These are phyloP conservation scores for Prietella phreatophila DNA, from an alignment of 2,113 vertebrate species.

Conservation along the genomic window DNA sequence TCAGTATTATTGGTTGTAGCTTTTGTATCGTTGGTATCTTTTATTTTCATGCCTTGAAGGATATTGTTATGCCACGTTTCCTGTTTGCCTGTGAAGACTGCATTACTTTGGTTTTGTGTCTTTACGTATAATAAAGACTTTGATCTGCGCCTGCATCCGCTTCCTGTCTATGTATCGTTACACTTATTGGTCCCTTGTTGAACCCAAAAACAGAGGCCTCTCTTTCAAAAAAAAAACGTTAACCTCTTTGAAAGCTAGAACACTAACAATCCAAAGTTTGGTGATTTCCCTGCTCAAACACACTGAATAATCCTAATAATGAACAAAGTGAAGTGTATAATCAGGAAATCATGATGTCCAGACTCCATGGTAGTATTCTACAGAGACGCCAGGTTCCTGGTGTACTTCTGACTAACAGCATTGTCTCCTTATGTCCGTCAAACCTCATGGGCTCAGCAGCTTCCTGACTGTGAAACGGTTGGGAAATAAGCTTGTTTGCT, in stretches of 20 bases:
- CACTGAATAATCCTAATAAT: neutral
- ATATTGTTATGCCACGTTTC: too few species aligned
- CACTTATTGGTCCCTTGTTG: too few species aligned
- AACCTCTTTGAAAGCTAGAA: neutral
- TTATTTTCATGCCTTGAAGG: too few species aligned
- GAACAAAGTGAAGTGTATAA: neutral
- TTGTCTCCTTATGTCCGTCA: constrained; percentile 20
- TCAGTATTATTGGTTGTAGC: too few species aligned
- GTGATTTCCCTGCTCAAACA: neutral
- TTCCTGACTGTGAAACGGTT: constrained; percentile 38
- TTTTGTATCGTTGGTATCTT: too few species aligned
- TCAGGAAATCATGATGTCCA: neutral
- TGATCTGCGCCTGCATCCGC: too few species aligned
- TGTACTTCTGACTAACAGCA: constrained; percentile 6
- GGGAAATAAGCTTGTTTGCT: constrained; percentile 29
- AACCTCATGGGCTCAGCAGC: neutral
- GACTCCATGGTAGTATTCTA: neutral
- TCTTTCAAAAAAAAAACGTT: neutral
- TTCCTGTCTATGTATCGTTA: too few species aligned
- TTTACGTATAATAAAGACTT: too few species aligned
- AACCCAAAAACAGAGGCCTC: neutral
- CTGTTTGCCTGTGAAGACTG: too few species aligned
- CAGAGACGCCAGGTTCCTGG: neutral
- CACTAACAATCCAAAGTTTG: neutral
- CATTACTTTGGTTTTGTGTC: too few species aligned